Evolutionary conservation across 2,797 vertebrate species (phyloP).

Genomic region (Hybognathus amarus): DNA sequence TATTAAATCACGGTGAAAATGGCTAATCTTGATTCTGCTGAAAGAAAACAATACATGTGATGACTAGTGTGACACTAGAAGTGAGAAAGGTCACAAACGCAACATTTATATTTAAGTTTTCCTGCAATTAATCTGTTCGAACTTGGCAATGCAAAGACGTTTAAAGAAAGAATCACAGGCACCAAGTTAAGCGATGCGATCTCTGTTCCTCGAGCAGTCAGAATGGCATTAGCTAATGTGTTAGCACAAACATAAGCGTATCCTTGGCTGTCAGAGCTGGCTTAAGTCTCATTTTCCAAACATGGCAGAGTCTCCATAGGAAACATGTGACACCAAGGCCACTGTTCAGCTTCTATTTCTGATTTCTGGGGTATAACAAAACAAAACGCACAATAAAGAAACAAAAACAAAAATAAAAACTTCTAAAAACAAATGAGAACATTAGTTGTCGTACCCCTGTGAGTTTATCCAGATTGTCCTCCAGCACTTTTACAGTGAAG

Average conservation of each 20-base stretch:
- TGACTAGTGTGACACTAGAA: background rate
- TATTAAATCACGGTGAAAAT: background rate
- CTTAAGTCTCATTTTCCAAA: slow-evolving; percentile 34
- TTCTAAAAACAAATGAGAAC: background rate
- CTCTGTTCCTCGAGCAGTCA: background rate
- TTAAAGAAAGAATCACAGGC: background rate
- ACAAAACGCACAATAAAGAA: background rate
- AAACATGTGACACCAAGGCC: slow-evolving; percentile 21
- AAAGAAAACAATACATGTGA: background rate
- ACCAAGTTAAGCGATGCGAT: background rate
- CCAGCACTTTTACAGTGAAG: slow-evolving; percentile 96
- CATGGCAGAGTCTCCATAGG: slow-evolving; percentile 21
- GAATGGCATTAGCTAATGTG: slow-evolving; percentile 30
- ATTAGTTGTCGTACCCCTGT: slow-evolving; percentile 79
- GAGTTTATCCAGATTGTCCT: slow-evolving; percentile 93
- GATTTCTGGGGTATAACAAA: background rate
- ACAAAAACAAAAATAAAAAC: too few relatives aligned
- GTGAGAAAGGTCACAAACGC: slow-evolving; percentile 2
- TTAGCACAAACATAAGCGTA: slow-evolving; percentile 38
- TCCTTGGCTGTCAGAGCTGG: slow-evolving; percentile 38
- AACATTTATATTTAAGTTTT: slow-evolving; percentile 37
- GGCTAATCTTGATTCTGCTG: background rate
- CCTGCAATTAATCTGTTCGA: background rate
- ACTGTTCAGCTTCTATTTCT: background rate
- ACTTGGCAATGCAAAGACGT: background rate